These are phyloP conservation scores for Polietes domitor DNA, from an alignment of 2,888 invertebrate species.

Conservation along the genomic window DNA sequence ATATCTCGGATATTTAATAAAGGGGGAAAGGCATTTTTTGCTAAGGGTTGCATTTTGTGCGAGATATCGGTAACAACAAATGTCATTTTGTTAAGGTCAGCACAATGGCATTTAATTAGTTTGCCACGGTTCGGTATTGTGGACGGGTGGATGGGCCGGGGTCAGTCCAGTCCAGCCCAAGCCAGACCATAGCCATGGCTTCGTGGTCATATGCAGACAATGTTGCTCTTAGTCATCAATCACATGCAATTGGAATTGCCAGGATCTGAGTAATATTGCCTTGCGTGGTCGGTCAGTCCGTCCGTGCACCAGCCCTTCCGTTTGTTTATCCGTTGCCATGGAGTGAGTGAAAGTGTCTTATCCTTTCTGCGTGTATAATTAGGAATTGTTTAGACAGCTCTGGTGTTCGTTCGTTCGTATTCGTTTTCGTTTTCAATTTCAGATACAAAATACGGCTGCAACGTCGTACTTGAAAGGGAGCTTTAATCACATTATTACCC, in stretches of 20 bases:
- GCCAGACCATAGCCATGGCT: slow-evolving; percentile 33
- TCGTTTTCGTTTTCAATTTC: slow-evolving; percentile 26
- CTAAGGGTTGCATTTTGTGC: slow-evolving; percentile 55
- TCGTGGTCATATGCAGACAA: background rate
- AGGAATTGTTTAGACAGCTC: slow-evolving; percentile 61
- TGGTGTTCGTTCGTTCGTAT: too few species aligned
- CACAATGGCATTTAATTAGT: slow-evolving; percentile 66
- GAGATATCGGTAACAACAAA: slow-evolving; percentile 63
- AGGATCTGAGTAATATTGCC: slow-evolving; percentile 30
- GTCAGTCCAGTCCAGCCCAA: background rate
- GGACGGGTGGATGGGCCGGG: background rate
- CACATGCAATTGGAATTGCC: slow-evolving; percentile 54
- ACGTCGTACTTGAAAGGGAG: slow-evolving; percentile 34
- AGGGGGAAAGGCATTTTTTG: slow-evolving; percentile 6
- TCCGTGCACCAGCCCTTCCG: background rate
- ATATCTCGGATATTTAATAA: slow-evolving; percentile 62
- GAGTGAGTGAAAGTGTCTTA: slow-evolving; percentile 33
- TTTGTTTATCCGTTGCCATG: slow-evolving; percentile 26
- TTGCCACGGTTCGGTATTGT: slow-evolving; percentile 33
- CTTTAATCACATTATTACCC: slow-evolving; percentile 62
- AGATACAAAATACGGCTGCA: slow-evolving; percentile 3
- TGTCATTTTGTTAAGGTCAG: slow-evolving; percentile 67
- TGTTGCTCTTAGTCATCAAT: slow-evolving; percentile 63
- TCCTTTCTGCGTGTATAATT: slow-evolving; percentile 61
- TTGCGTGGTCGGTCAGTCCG: background rate